Percentiles rank a stretch among this genome's conserved stretches.
Conservation (phyloP, 2,888 invertebrate species). For the Drepana falcataria region DNA sequence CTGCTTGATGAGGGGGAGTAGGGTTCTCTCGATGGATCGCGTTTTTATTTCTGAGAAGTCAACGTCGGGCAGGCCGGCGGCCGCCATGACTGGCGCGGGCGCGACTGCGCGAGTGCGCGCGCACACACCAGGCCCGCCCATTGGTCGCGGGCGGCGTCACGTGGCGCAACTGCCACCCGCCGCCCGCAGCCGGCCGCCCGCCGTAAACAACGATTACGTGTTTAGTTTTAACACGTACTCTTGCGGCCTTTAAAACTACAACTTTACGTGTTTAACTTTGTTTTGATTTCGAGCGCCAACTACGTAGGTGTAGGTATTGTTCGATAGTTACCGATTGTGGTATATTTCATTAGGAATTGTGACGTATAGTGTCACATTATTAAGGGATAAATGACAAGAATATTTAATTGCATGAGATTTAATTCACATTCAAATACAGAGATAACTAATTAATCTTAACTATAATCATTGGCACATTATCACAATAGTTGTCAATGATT, state of each 20-base stretch:
- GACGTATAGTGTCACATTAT: neutral
- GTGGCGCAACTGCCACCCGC: constrained; percentile 32
- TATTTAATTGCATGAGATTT: constrained; percentile 25
- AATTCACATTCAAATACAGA: constrained; percentile 34
- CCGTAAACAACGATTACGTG: constrained; percentile 37
- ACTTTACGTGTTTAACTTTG: constrained; percentile 53
- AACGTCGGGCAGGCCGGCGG: constrained; percentile 78
- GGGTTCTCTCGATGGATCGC: constrained; percentile 95
- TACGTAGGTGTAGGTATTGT: constrained; percentile 22
- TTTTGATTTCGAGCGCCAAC: constrained; percentile 53
- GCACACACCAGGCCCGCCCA: constrained; percentile 40
- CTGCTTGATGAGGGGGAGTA: constrained; percentile 96
- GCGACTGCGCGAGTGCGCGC: constrained; percentile 71
- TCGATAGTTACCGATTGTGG: no score
- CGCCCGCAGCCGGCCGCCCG: constrained; percentile 21
- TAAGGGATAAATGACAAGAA: constrained; percentile 6
- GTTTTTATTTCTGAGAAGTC: constrained; percentile 90
- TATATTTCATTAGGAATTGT: no score
- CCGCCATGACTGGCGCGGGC: constrained; percentile 79
- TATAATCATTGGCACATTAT: constrained; percentile 79
- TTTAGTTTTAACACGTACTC: constrained; percentile 51
- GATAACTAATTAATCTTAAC: constrained; percentile 42
- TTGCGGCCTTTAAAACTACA: constrained; percentile 54
- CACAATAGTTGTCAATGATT: constrained; percentile 77
- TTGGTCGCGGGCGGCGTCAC: constrained; percentile 50